Evolutionary conservation across 2,888 invertebrate genomes (phyloP).

Genomic region (Ctenicera cuprea): DNA sequence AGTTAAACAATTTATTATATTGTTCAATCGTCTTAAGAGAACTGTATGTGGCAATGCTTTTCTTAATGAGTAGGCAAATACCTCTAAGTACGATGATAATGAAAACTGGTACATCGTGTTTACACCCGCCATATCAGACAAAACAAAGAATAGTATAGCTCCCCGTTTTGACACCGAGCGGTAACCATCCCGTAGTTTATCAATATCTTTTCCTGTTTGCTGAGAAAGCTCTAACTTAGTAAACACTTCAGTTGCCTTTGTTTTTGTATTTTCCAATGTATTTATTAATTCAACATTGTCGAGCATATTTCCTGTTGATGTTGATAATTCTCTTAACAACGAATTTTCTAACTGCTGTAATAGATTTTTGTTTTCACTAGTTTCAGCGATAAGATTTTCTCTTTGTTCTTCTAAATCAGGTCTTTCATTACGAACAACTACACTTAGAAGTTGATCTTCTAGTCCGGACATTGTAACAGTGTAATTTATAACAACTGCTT

Average conservation of each 20-base stretch:
- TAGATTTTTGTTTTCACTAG: slow-evolving; percentile 89
- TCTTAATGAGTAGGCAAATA: slow-evolving; percentile 87
- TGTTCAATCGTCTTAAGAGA: slow-evolving; percentile 82
- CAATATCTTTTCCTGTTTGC: slow-evolving; percentile 87
- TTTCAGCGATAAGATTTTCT: slow-evolving; percentile 88
- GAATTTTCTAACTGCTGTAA: slow-evolving; percentile 91
- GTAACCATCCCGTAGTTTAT: slow-evolving; percentile 89
- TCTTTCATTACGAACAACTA: slow-evolving; percentile 91
- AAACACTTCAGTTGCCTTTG: slow-evolving; percentile 88
- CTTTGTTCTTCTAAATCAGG: slow-evolving; percentile 92
- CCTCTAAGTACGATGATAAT: slow-evolving; percentile 87
- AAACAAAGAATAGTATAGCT: slow-evolving; percentile 92
- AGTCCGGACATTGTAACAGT: slow-evolving; percentile 90
- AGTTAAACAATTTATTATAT: slow-evolving; percentile 90
- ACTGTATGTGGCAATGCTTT: slow-evolving; percentile 89
- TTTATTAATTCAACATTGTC: slow-evolving; percentile 91
- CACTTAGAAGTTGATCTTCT: slow-evolving; percentile 92
- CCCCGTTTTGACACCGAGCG: slow-evolving; percentile 90
- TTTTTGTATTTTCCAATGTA: slow-evolving; percentile 92
- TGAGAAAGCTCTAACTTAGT: slow-evolving; percentile 86
- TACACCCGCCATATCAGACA: slow-evolving; percentile 92
- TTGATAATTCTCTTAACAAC: slow-evolving; percentile 87
- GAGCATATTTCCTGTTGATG: slow-evolving; percentile 93
- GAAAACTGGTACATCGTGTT: slow-evolving; percentile 97
- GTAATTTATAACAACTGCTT: slow-evolving; percentile 93